These are phyloP conservation scores for Coelopa pilipes DNA, from an alignment of 2,888 invertebrate genomes.

Conservation along the genomic window DNA sequence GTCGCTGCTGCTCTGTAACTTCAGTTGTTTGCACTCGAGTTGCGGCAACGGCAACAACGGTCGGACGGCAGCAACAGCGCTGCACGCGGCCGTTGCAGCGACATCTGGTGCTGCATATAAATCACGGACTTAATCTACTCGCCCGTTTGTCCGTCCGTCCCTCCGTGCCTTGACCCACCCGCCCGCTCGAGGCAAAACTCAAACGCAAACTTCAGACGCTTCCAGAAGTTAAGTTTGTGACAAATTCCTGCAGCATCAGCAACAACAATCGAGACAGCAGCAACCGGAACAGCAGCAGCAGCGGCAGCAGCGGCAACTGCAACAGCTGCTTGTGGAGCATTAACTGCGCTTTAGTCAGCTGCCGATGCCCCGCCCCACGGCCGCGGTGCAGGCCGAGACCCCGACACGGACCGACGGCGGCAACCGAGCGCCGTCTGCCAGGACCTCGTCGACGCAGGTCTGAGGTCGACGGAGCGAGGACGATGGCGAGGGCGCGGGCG, in stretches of 20 bases:
- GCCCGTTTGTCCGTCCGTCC: not conserved
- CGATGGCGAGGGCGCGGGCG: not conserved
- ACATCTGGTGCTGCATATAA: slow-evolving; percentile 25
- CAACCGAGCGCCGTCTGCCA: too few species aligned
- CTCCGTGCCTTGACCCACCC: too few species aligned
- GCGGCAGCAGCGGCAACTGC: not conserved
- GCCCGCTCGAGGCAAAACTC: not conserved
- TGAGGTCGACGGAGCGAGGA: not conserved
- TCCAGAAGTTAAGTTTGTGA: slow-evolving; percentile 7
- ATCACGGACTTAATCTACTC: slow-evolving; percentile 11
- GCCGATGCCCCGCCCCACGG: not conserved
- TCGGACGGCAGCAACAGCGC: not conserved
- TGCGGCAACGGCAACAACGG: not conserved
- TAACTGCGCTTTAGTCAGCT: not conserved
- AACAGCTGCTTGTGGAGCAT: not conserved
- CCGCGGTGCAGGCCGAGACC: too few species aligned
- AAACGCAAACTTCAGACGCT: slow-evolving; percentile 15
- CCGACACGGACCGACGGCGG: too few species aligned
- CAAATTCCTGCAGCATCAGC: slow-evolving; percentile 7
- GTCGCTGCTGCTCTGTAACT: not conserved
- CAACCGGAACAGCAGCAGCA: not conserved
- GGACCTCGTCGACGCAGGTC: not conserved
- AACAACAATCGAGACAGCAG: not conserved
- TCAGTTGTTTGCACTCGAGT: slow-evolving; percentile 6
- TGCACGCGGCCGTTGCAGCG: not conserved